These are phyloP conservation scores for Loripinus fragilis DNA, from an alignment of 2,888 invertebrate species.

Conservation along the genomic window DNA sequence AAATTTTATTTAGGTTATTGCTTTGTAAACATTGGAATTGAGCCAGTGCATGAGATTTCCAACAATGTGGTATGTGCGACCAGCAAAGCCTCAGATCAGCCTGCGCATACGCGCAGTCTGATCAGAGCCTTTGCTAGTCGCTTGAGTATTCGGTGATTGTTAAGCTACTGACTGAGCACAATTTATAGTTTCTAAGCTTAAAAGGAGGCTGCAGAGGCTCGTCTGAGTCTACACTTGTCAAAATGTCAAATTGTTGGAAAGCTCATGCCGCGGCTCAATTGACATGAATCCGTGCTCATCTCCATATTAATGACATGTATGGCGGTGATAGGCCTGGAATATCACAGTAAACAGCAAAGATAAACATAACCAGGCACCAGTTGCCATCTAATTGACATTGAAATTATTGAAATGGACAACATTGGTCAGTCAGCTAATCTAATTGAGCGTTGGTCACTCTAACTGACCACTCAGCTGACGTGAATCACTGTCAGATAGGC, in stretches of 20 bases:
- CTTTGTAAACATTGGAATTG: conserved; percentile 6
- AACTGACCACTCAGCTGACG: conserved; percentile 16
- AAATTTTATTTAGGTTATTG: neutral
- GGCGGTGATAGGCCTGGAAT: conserved; percentile 4
- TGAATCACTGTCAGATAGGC: neutral
- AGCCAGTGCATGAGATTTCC: too few species aligned
- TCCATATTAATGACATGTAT: neutral
- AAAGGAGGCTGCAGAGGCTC: too few species aligned
- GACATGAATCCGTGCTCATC: conserved; percentile 1
- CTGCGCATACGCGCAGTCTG: too few species aligned
- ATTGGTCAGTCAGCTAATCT: conserved; percentile 18
- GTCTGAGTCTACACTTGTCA: too few species aligned
- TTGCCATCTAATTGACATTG: conserved; percentile 11
- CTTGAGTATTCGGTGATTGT: too few species aligned
- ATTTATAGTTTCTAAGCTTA: too few species aligned
- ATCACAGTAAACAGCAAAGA: neutral
- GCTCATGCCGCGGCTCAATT: too few species aligned
- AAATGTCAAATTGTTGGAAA: too few species aligned
- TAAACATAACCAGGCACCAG: conserved; percentile 11
- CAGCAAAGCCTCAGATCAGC: too few species aligned
- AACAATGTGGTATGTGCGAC: too few species aligned
- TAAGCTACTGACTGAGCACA: too few species aligned
- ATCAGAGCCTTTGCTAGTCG: too few species aligned
- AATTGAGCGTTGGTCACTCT: conserved; percentile 18
- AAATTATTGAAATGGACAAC: conserved; percentile 14